phyloP scores from a whole-genome alignment of 1,140 invertebrate genomes.

The Ceratina australensis region DNA sequence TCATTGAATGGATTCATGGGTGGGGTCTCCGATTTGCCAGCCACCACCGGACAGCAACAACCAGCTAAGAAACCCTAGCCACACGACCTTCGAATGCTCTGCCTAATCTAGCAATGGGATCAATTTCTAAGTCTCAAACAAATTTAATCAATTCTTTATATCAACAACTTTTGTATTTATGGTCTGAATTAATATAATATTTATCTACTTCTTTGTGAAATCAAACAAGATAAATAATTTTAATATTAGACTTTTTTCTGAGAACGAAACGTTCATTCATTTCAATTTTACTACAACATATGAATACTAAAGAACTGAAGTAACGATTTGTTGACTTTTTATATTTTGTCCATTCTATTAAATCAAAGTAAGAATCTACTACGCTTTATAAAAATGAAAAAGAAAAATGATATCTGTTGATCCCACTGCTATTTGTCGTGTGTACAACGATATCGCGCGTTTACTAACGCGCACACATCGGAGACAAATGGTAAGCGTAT shows the following conservation, averaged over 20 bases:
- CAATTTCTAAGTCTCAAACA: not conserved
- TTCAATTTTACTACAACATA: no score
- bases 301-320: not conserved
- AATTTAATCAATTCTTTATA: no score
- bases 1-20: constrained; percentile 40
- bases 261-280: no score
- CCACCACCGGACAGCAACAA: constrained; percentile 81
- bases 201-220: not conserved
- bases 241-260: not conserved
- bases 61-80: constrained; percentile 77
- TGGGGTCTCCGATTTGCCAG: constrained; percentile 66
- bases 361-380: not conserved
- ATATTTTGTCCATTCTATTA: not conserved
- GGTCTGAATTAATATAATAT: no score
- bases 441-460: constrained; percentile 42
- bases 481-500: constrained; percentile 51
- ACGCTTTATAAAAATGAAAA: not conserved
- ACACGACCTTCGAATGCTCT: constrained; percentile 52
- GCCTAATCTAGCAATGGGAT: constrained; percentile 46
- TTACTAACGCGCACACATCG: constrained; percentile 46
- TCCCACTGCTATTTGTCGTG: constrained; percentile 39
- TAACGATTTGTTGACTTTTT: not conserved
- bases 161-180: no score
- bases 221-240: not conserved
- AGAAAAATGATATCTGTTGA: not conserved